A percentile compares a stretch with the other conserved stretches of the same genome.
phyloP scores from a whole-genome alignment of 2,797 vertebrate genomes.

The Phataginus tricuspis region DNA sequence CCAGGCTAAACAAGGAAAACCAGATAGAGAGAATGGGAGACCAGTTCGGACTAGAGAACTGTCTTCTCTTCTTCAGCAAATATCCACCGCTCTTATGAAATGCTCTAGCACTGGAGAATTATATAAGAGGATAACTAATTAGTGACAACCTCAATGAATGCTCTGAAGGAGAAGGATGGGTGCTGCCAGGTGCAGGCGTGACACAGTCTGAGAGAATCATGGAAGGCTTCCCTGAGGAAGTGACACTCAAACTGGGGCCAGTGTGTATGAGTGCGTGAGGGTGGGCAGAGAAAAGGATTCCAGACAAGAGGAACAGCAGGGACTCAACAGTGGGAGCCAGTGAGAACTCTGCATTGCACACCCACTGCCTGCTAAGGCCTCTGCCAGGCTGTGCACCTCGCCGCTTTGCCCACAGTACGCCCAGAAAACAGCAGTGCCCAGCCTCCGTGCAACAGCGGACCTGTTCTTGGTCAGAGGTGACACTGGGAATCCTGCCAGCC shows the following conservation, averaged over 20 bases:
- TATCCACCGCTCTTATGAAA: not conserved
- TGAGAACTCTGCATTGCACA: not conserved
- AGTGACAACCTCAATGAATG: not conserved
- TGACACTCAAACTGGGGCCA: not conserved
- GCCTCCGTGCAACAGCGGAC: not conserved
- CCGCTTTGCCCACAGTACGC: not conserved
- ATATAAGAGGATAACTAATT: not conserved
- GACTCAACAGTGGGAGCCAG: not conserved
- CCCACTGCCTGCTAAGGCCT: not conserved
- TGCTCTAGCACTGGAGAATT: not conserved
- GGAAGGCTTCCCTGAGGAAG: not conserved
- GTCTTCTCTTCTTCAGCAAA: conserved; percentile 9
- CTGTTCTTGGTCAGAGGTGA: not conserved
- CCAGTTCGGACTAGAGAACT: not conserved
- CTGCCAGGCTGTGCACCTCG: not conserved
- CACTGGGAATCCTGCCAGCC: not conserved
- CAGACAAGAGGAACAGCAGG: not conserved
- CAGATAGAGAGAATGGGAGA: not conserved
- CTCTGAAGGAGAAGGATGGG: not conserved
- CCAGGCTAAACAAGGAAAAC: not conserved
- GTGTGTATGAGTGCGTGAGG: accelerated
- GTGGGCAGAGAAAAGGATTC: not conserved
- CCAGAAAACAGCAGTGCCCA: not conserved
- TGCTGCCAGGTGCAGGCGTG: not conserved
- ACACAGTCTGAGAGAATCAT: not conserved